Base-by-base conservation (phyloP, 2,888 invertebrate species). In the Agrotis clavis region DNA sequence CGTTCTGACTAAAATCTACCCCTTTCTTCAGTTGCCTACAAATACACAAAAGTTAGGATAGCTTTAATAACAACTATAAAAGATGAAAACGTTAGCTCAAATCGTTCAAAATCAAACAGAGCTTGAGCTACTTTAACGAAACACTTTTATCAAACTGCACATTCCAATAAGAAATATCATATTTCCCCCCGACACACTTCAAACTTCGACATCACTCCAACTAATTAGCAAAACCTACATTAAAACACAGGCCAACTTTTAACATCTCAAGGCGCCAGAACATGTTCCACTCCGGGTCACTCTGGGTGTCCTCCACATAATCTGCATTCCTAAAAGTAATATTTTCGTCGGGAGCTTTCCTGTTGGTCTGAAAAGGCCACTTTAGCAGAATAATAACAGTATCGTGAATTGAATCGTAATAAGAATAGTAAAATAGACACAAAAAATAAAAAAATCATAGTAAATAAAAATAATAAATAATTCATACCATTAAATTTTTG, bases 201-300 rank as follows among this genome's bases (percentile, higher is more conserved):
- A 14, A 65, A 78, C 59, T 81, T 67, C 19, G 57, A 70, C 61
- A 69, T 41, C 45, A 54, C 25, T 18, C 47, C 1, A 59, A 71
- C 54, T 79, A 74, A 85, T 85, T 79, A 83, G 59, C 47, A 69
- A 68, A 54, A 62, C 71, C 63, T 78, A 70, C 69, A 78, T 86
- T 79, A 71, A 81, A 77, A 79, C 77, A 65, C 56, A 41, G 72
- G 64, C 64, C 54, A 84, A 83, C 81, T 84, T 86, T 82, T 78
- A 79, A 77, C 86, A 85, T 77, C 82, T 83, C 77, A 83, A 77
- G 78, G 73, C 78, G 77, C 84, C 88, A 83, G 85, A 70, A 91
- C 90, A 91, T 92, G 91, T 89, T 89, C 83, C 75, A 80, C 82
- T 85, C 70, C 16, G 51, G 13, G 11, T n/a, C 75, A 80, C 82